These are phyloP conservation scores for Pionites leucogaster DNA, from an alignment of 2,113 vertebrate species.

Conservation along the genomic window DNA sequence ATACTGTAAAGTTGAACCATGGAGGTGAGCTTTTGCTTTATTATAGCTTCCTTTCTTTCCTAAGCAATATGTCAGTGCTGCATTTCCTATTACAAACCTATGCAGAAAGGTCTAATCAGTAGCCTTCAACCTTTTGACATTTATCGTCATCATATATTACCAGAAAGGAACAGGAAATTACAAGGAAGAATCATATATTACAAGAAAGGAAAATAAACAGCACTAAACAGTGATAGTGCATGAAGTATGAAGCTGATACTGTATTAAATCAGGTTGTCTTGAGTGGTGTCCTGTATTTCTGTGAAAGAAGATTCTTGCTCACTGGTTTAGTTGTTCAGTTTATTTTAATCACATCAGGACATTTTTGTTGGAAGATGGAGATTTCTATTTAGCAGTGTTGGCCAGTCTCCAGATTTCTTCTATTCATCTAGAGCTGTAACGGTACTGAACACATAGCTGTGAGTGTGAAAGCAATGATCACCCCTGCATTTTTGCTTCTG, in stretches of 20 bases:
- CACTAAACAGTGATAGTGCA: neutral
- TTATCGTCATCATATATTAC: neutral
- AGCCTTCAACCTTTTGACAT: neutral
- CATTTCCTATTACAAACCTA: neutral
- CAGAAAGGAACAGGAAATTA: neutral
- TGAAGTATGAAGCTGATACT: neutral
- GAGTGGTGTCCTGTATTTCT: neutral
- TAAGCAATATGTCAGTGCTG: neutral
- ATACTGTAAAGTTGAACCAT: neutral
- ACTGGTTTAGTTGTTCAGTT: neutral
- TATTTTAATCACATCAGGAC: constrained; percentile 62
- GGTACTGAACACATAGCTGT: constrained; percentile 61
- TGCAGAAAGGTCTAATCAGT: neutral
- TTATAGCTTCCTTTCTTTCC: neutral
- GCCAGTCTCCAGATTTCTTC: constrained; percentile 84
- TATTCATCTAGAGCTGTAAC: constrained; percentile 80
- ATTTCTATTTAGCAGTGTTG: constrained; percentile 76
- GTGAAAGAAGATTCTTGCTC: neutral
- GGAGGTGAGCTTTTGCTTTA: neutral
- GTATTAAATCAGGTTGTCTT: neutral
- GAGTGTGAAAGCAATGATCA: constrained; percentile 87
- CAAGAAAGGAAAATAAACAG: neutral
- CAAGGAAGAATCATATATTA: neutral
- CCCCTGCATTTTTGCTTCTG: constrained; percentile 87
- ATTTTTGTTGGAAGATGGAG: constrained; percentile 63